Evolutionary conservation across 2,113 vertebrate species (phyloP).

Genomic region (Brachyhypopomus gauderio): DNA sequence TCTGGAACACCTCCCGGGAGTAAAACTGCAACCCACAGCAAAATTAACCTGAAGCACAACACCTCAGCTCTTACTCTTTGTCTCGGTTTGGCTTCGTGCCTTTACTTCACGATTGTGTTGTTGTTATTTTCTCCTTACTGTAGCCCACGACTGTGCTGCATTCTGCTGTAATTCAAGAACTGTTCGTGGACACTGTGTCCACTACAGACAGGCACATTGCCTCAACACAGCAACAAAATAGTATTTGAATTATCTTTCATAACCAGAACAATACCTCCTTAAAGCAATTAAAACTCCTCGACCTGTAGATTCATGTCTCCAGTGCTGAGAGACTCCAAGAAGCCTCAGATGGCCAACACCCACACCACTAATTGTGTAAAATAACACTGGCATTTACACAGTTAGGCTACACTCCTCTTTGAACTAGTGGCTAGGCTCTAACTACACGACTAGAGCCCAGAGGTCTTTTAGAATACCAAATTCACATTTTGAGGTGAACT

Average conservation of each 20-base stretch:
- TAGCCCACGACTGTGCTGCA: not conserved
- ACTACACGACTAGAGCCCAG: no score
- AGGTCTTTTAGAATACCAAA: no score
- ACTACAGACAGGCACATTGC: not conserved
- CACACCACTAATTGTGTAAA: not conserved
- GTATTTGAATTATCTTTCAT: slow-evolving; percentile 48
- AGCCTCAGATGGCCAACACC: not conserved
- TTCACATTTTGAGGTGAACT: no score
- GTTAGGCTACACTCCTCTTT: no score
- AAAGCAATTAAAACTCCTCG: slow-evolving; percentile 50
- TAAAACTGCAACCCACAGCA: slow-evolving; percentile 9
- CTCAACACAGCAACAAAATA: slow-evolving; percentile 13
- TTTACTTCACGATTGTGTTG: not conserved
- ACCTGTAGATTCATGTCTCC: slow-evolving; percentile 43
- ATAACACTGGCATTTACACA: no score
- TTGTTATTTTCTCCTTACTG: not conserved
- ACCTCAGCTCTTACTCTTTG: not conserved
- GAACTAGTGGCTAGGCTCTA: no score
- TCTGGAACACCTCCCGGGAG: slow-evolving; percentile 19
- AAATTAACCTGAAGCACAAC: not conserved
- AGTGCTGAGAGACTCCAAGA: slow-evolving; percentile 9
- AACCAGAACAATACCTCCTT: slow-evolving; percentile 42
- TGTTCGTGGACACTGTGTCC: not conserved
- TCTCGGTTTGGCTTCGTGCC: not conserved
- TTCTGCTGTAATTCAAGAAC: not conserved